phyloP scores from a whole-genome alignment of 2,888 invertebrate genomes.

The Ormyrus labotus region DNA sequence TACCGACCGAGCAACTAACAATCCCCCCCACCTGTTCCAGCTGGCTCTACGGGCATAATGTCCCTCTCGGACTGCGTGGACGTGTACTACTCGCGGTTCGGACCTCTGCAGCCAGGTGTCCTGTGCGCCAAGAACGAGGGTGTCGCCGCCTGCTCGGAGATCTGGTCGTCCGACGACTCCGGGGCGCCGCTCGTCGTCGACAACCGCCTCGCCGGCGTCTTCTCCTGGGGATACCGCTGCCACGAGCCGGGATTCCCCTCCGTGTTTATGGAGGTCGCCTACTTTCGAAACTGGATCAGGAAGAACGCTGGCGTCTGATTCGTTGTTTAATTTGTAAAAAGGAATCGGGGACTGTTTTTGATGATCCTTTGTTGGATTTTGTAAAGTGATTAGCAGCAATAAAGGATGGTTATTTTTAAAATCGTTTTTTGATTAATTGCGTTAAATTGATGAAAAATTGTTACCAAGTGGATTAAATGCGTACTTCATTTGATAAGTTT shows the following conservation, averaged over 20 bases:
- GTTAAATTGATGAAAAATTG: no score
- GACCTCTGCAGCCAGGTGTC: neutral
- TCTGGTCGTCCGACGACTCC: conserved; percentile 75
- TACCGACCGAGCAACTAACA: neutral
- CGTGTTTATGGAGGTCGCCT: conserved; percentile 76
- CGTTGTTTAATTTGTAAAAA: no score
- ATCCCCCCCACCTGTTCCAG: conserved; percentile 55
- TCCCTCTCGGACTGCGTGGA: conserved; percentile 76
- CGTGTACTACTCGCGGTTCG: conserved; percentile 72
- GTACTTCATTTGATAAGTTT: no score
- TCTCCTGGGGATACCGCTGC: conserved; percentile 78
- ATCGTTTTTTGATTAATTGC: no score
- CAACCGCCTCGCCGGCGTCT: conserved; percentile 75
- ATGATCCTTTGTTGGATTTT: no score
- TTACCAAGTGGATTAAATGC: no score
- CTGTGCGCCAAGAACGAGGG: conserved; percentile 70
- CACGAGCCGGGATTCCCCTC: conserved; percentile 75
- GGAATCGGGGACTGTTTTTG: no score
- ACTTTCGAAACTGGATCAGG: conserved; percentile 74
- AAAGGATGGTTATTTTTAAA: no score
- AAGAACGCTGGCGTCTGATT: conserved; percentile 7
- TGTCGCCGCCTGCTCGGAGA: conserved; percentile 77
- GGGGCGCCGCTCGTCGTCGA: conserved; percentile 76
- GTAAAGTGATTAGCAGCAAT: no score
- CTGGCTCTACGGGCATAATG: conserved; percentile 78